These are phyloP conservation scores for Macquaria australasica DNA, from an alignment of 2,113 vertebrate species.

Conservation along the genomic window DNA sequence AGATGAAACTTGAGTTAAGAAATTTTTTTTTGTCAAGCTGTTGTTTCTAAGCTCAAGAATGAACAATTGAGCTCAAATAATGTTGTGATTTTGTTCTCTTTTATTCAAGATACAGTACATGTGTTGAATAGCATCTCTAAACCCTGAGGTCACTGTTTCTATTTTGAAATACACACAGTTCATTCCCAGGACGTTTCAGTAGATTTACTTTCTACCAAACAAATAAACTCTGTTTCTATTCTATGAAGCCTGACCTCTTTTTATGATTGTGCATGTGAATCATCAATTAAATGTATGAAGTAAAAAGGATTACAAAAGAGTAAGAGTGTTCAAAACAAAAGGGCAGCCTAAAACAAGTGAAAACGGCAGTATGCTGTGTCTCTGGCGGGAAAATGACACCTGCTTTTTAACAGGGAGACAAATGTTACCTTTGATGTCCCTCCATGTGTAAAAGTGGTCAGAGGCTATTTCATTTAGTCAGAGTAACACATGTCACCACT, in stretches of 20 bases:
- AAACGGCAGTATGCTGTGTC: background rate
- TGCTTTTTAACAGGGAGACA: background rate
- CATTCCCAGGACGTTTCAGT: background rate
- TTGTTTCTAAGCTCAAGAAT: background rate
- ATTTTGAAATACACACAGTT: background rate
- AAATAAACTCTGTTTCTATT: background rate
- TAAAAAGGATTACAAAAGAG: background rate
- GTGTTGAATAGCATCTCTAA: background rate
- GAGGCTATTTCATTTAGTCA: constrained; percentile 42
- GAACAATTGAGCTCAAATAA: background rate
- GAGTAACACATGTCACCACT: constrained; percentile 1
- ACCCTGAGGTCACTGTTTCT: background rate
- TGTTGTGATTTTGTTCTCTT: background rate
- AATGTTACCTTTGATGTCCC: background rate
- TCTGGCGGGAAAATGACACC: background rate
- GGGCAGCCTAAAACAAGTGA: background rate
- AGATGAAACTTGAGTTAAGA: background rate
- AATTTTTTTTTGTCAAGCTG: background rate
- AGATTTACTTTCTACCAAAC: background rate
- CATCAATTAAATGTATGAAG: background rate
- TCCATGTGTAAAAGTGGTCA: constrained; percentile 13
- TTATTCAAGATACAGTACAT: background rate
- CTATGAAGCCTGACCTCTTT: background rate
- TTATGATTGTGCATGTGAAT: constrained; percentile 9
- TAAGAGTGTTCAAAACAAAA: background rate